Evolutionary conservation across 2,888 invertebrate genomes (phyloP).

Genomic region (Troilus luridus): DNA sequence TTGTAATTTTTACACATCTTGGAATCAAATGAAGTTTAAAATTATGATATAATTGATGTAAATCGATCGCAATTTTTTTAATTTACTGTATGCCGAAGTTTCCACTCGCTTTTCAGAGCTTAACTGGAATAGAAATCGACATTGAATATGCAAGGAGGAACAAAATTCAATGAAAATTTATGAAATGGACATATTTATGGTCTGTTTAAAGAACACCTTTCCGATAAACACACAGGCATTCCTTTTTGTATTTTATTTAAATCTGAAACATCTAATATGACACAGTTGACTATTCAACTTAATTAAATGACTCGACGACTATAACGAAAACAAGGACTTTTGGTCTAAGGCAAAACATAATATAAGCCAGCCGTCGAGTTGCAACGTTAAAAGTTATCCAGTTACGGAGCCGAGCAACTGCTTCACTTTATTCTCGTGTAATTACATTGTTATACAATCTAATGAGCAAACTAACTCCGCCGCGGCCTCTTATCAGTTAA

Average conservation of each 20-base stretch:
- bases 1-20: too few species aligned
- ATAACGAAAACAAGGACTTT: neutral
- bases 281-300: neutral
- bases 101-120: too few species aligned
- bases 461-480: conserved; percentile 46
- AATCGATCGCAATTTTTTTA: too few species aligned
- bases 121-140: too few species aligned
- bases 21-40: too few species aligned
- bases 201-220: too few species aligned
- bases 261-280: neutral
- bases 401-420: neutral
- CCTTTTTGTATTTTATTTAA: neutral
- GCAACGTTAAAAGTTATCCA: neutral
- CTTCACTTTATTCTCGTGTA: conserved; percentile 43
- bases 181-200: too few species aligned
- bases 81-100: too few species aligned
- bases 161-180: too few species aligned
- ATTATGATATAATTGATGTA: too few species aligned
- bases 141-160: too few species aligned
- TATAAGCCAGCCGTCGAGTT: neutral
- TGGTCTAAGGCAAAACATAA: neutral
- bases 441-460: conserved; percentile 39
- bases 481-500: neutral
- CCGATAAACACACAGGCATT: too few species aligned
- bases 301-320: neutral